phyloP scores from a whole-genome alignment of 2,888 invertebrate genomes.

The Aphrophora alni region DNA sequence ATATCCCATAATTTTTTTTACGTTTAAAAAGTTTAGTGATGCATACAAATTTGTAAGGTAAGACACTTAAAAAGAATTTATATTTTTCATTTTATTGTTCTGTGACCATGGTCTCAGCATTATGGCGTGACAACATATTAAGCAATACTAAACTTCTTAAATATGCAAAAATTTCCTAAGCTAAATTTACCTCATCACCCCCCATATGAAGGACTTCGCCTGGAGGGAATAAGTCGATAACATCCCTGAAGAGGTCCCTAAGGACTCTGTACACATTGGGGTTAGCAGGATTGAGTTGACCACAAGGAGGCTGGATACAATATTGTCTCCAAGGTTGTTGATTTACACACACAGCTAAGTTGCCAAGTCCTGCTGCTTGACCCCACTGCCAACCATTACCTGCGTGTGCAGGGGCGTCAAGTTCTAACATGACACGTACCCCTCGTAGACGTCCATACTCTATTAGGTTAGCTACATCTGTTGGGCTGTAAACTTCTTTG shows the following conservation, averaged over 20 bases:
- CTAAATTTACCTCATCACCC: constrained; percentile 68
- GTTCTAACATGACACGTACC: constrained; percentile 84
- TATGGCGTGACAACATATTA: too few relatives aligned
- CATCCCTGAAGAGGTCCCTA: constrained; percentile 71
- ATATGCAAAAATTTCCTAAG: neutral
- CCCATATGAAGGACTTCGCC: constrained; percentile 78
- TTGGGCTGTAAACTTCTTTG: constrained; percentile 70
- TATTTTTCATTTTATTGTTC: too few relatives aligned
- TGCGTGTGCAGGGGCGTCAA: constrained; percentile 88
- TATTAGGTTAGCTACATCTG: constrained; percentile 71
- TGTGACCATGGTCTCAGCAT: too few relatives aligned
- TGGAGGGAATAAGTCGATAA: constrained; percentile 64
- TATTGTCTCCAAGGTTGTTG: constrained; percentile 71
- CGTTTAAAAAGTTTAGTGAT: too few relatives aligned
- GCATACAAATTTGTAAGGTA: too few relatives aligned
- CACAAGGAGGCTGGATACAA: constrained; percentile 85
- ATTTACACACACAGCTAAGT: constrained; percentile 71
- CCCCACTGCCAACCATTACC: constrained; percentile 87
- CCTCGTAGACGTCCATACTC: constrained; percentile 81
- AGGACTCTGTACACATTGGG: constrained; percentile 71
- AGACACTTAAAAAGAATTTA: too few relatives aligned
- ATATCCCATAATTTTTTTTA: too few relatives aligned
- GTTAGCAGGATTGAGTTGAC: constrained; percentile 83
- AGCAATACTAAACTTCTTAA: too few relatives aligned
- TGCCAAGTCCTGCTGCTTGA: constrained; percentile 63